Percentiles rank a stretch among this genome's conserved stretches.
phyloP scores from a whole-genome alignment of 2,797 vertebrate species.

The Cirrhinus mrigala region DNA sequence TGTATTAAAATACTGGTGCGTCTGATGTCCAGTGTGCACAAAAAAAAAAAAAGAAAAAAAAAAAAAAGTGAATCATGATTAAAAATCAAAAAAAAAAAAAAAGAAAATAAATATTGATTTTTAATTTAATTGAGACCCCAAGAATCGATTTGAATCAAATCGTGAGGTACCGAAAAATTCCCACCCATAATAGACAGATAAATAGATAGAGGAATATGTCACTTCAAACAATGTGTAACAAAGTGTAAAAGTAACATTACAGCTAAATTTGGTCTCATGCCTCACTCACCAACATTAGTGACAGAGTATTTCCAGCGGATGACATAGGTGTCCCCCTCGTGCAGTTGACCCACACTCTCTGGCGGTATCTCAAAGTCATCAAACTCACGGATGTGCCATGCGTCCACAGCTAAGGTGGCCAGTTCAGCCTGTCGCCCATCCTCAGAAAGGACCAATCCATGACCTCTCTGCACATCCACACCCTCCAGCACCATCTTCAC shows the following conservation, averaged over 20 bases:
- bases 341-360: constrained; percentile 80
- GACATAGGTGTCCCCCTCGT: constrained; percentile 81
- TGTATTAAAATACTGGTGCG: too few relatives aligned
- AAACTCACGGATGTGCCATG: constrained; percentile 84
- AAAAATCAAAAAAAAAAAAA: too few relatives aligned
- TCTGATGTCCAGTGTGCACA: too few relatives aligned
- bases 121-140: too few relatives aligned
- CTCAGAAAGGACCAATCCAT: constrained; percentile 76
- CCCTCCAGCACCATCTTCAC: constrained; percentile 76
- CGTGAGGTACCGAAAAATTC: too few relatives aligned
- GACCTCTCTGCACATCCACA: constrained; percentile 80
- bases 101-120: too few relatives aligned
- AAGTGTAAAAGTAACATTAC: neutral
- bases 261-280: neutral
- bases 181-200: too few relatives aligned
- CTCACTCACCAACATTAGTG: constrained; percentile 79
- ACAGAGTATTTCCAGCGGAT: constrained; percentile 85
- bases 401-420: constrained; percentile 75
- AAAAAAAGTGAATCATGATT: too few relatives aligned
- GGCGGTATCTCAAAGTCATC: constrained; percentile 76
- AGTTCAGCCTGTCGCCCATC: constrained; percentile 80
- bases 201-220: too few relatives aligned
- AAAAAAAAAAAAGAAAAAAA: too few relatives aligned
- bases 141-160: too few relatives aligned
- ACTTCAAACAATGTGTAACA: too few relatives aligned